phyloP scores from a whole-genome alignment of 1,140 invertebrate genomes.

The Macrobrachium rosenbergii region DNA sequence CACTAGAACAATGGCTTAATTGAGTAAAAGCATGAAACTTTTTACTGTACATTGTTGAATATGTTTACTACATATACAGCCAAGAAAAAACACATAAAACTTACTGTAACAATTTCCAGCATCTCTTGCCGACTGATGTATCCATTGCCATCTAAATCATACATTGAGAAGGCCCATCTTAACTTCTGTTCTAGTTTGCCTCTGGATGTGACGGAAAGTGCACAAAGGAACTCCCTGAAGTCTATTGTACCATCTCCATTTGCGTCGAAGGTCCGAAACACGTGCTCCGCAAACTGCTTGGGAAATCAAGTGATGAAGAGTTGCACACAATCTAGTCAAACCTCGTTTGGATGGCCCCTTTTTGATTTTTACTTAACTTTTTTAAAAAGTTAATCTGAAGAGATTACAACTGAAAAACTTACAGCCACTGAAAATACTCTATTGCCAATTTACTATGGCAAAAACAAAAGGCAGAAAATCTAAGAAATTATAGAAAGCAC shows the following conservation, averaged over 20 bases:
- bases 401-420: too few relatives aligned
- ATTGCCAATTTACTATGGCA: not conserved
- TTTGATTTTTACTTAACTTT: not conserved
- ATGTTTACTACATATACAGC: too few relatives aligned
- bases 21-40: too few relatives aligned
- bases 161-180: constrained; percentile 98
- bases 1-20: too few relatives aligned
- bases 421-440: too few relatives aligned
- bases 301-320: constrained; percentile 58
- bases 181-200: constrained; percentile 98
- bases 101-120: constrained; percentile 95
- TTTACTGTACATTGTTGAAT: too few relatives aligned
- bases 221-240: constrained; percentile 97
- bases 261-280: constrained; percentile 97
- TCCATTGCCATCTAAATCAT: constrained; percentile 94
- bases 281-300: constrained; percentile 93
- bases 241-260: constrained; percentile 97
- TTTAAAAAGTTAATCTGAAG: not conserved
- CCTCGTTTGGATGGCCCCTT: constrained; percentile 50
- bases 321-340: constrained; percentile 60
- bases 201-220: constrained; percentile 94
- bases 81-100: constrained; percentile 37
- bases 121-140: constrained; percentile 96
- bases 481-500: not conserved
- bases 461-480: not conserved